Conservation (phyloP, 2,797 vertebrate genomes). For the Cynodonichthys magdalenae region DNA sequence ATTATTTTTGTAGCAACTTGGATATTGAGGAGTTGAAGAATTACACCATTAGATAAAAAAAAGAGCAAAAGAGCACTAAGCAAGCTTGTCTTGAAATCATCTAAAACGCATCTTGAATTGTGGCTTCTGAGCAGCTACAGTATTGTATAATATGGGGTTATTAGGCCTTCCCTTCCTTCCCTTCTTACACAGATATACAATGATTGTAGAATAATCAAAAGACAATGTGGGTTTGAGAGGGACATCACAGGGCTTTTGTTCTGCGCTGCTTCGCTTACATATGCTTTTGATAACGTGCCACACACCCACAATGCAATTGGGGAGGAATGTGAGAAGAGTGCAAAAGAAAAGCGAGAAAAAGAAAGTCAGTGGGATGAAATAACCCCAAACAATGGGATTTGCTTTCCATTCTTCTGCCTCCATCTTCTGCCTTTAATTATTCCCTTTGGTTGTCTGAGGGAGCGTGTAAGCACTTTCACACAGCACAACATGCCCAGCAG, state of each 20-base stretch:
- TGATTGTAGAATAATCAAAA: constrained; percentile 84
- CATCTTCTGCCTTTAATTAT: constrained; percentile 85
- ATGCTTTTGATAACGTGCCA: constrained; percentile 77
- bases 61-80: constrained; percentile 56
- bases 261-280: constrained; percentile 72
- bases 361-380: constrained; percentile 82
- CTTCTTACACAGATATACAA: constrained; percentile 71
- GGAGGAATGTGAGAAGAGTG: constrained; percentile 70
- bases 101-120: constrained; percentile 86
- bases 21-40: constrained; percentile 87
- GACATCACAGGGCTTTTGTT: constrained; percentile 82
- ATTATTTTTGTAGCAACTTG: constrained; percentile 94
- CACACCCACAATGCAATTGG: constrained; percentile 79
- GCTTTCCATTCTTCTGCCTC: constrained; percentile 81
- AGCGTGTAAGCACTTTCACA: constrained; percentile 82
- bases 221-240: constrained; percentile 76
- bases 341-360: constrained; percentile 70
- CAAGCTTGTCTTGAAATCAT: constrained; percentile 81
- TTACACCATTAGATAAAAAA: constrained; percentile 80
- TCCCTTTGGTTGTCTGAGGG: constrained; percentile 83
- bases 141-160: constrained; percentile 86
- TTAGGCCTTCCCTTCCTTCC: constrained; percentile 88
- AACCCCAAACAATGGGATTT: constrained; percentile 83
- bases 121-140: constrained; percentile 51
- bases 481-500: constrained; percentile 80